Evolutionary conservation across 2,113 vertebrate genomes (phyloP).

Genomic region (Gobius niger): DNA sequence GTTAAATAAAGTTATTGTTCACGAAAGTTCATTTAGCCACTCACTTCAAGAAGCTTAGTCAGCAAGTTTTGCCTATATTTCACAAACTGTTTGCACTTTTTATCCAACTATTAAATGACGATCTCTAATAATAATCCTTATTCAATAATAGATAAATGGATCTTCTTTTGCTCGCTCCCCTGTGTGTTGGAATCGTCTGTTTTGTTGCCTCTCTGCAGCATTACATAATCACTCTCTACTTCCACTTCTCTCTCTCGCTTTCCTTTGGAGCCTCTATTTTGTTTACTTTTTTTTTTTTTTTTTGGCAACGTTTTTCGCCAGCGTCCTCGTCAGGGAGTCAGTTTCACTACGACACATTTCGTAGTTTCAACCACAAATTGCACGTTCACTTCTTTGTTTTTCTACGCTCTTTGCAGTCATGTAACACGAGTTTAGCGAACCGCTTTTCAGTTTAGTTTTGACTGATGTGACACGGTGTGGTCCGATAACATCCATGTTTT

Average conservation of each 20-base stretch:
- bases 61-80: too few species aligned
- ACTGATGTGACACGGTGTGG: too few species aligned
- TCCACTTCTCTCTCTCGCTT: constrained; percentile 52
- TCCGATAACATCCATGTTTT: not conserved
- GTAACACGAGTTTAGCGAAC: too few species aligned
- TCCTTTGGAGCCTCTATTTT: not conserved
- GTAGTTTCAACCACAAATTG: constrained; percentile 32
- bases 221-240: constrained; percentile 65
- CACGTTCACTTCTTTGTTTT: not conserved
- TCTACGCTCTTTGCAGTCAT: not conserved
- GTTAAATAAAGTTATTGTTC: too few species aligned
- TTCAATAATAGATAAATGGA: not conserved
- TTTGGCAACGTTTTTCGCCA: constrained; percentile 46
- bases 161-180: not conserved
- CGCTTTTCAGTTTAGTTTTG: too few species aligned
- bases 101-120: too few species aligned
- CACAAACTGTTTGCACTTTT: too few species aligned
- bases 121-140: not conserved
- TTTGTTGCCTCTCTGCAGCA: constrained; percentile 42
- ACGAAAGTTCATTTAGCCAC: too few species aligned
- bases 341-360: constrained; percentile 55
- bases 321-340: constrained; percentile 35
- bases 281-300: constrained; percentile 55
- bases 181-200: constrained; percentile 14
- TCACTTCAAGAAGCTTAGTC: too few species aligned